Evolutionary conservation across 2,797 vertebrate genomes (phyloP).

Genomic region (Zalophus californianus): DNA sequence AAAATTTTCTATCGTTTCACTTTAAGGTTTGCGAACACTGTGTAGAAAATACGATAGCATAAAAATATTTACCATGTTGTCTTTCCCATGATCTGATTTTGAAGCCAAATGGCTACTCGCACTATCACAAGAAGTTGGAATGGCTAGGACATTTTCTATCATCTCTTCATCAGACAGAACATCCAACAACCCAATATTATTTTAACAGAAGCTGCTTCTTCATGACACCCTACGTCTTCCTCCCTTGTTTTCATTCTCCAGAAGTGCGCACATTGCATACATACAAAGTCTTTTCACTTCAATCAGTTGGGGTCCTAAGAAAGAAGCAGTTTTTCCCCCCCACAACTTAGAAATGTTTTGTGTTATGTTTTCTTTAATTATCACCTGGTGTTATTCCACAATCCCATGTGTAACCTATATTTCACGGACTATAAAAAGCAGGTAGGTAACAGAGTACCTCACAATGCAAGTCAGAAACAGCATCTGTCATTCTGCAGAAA

Average conservation of each 20-base stretch:
- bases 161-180: background rate
- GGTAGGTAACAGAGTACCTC: background rate
- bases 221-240: background rate
- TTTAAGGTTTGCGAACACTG: background rate
- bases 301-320: background rate
- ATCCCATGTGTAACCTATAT: background rate
- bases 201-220: slow-evolving; percentile 41
- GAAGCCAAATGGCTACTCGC: slow-evolving; percentile 30
- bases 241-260: background rate
- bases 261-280: background rate
- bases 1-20: slow-evolving; percentile 22
- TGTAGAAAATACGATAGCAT: background rate
- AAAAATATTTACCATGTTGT: background rate
- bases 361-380: slow-evolving; percentile 15
- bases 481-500: background rate
- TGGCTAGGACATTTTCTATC: background rate
- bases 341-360: background rate
- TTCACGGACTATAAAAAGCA: background rate
- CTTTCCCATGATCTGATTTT: slow-evolving; percentile 4
- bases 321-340: background rate
- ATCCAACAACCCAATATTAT: background rate
- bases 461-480: background rate
- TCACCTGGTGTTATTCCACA: background rate
- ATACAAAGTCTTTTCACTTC: background rate
- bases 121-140: background rate